Conservation (phyloP, 2,797 vertebrate genomes). For the Neosilurus hyrtlii region DNA sequence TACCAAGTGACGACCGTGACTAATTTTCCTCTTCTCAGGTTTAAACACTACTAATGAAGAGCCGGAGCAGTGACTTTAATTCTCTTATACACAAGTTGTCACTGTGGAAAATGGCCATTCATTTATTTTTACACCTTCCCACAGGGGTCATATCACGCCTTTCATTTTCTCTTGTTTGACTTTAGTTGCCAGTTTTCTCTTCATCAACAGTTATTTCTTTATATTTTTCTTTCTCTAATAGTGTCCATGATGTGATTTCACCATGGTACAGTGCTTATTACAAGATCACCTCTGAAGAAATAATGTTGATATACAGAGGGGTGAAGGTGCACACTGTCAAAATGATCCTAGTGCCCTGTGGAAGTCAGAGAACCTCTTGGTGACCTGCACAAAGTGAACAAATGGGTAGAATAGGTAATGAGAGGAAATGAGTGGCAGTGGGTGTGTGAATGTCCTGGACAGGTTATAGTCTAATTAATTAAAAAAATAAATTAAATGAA, state of each 20-base stretch:
- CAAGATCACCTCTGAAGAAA: neutral
- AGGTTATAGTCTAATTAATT: neutral
- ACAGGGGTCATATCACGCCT: neutral
- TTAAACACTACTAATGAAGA: slow-evolving; percentile 12
- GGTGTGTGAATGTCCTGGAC: neutral
- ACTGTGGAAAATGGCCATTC: neutral
- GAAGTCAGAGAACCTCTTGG: neutral
- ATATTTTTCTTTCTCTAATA: neutral
- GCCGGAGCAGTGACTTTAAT: neutral
- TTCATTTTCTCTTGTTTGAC: neutral
- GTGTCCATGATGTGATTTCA: neutral
- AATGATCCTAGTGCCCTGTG: neutral
- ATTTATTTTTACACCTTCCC: neutral
- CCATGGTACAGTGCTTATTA: neutral
- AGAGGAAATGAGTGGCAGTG: neutral
- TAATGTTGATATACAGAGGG: neutral
- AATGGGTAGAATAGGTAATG: neutral
- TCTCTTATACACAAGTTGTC: neutral
- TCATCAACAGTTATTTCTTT: slow-evolving; percentile 7
- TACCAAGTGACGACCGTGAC: slow-evolving; percentile 13
- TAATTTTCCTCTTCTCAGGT: neutral
- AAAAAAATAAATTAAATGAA: neutral
- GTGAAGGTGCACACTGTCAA: neutral
- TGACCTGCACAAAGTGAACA: slow-evolving; percentile 10
- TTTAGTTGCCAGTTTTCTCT: neutral